These are phyloP conservation scores for Orbicella faveolata DNA, from an alignment of 64 coral and sea anemone species.

Conservation along the genomic window DNA sequence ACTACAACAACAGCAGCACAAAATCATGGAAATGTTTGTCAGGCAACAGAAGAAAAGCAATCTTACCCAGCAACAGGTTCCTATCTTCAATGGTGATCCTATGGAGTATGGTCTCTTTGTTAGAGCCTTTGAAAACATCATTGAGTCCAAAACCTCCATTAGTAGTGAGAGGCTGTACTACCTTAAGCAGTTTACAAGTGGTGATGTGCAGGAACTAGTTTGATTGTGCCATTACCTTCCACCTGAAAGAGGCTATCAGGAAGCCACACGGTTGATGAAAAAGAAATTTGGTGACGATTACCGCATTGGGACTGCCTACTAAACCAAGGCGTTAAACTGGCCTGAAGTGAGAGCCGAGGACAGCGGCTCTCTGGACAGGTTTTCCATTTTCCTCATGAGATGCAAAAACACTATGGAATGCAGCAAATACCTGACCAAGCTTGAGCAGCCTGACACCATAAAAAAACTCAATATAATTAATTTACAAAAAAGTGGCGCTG, in stretches of 20 bases:
- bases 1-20: conserved; percentile 14
- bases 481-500: conserved; percentile 41
- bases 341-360: conserved; percentile 8
- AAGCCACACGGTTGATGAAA: not conserved
- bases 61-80: not conserved
- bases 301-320: not conserved
- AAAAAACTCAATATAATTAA: not conserved
- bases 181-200: conserved; percentile 41
- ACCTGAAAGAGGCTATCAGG: not conserved
- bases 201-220: conserved; percentile 28
- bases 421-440: conserved; percentile 32
- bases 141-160: conserved; percentile 18
- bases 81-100: not conserved
- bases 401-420: conserved; percentile 59
- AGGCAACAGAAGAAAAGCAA: not conserved
- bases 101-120: conserved; percentile 25
- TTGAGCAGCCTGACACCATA: conserved; percentile 39
- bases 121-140: conserved; percentile 17
- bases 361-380: not conserved
- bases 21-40: conserved; percentile 20
- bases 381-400: conserved; percentile 12
- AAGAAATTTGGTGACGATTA: not conserved
- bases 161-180: conserved; percentile 6
- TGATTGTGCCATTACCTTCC: not conserved
- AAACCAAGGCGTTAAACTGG: conserved; percentile 11